Percentiles rank a stretch among this genome's conserved stretches.
phyloP scores from a whole-genome alignment of 2,797 vertebrate genomes.

The Vireo griseus region DNA sequence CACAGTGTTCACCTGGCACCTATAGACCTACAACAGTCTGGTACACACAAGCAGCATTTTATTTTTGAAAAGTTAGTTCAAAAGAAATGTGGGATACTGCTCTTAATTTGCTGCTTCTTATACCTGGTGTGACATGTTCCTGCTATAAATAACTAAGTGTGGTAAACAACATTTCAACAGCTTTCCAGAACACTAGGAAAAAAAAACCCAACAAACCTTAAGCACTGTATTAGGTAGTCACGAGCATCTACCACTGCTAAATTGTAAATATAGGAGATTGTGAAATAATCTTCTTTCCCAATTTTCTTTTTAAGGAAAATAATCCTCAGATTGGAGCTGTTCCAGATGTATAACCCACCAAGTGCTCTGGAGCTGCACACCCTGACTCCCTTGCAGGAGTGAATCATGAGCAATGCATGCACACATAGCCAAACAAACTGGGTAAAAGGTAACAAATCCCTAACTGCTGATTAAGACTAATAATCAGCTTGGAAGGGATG shows the following conservation, averaged over 20 bases:
- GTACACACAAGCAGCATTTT: neutral
- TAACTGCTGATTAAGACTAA: constrained; percentile 1
- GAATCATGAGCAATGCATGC: neutral
- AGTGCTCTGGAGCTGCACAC: neutral
- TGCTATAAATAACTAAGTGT: neutral
- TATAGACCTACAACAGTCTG: neutral
- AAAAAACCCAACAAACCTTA: neutral
- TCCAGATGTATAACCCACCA: neutral
- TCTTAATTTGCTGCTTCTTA: neutral
- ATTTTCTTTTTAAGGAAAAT: constrained; percentile 26
- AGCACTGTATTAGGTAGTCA: neutral
- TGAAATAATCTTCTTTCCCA: neutral
- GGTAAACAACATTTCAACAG: neutral
- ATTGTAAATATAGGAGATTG: neutral
- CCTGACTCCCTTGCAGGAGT: neutral
- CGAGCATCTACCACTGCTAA: neutral
- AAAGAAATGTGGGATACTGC: neutral
- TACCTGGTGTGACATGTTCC: neutral
- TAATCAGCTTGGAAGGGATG: neutral
- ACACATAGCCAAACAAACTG: neutral
- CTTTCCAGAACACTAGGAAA: neutral
- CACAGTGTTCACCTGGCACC: neutral
- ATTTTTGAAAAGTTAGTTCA: neutral
- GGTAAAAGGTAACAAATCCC: neutral
- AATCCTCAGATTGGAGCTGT: neutral